Percentiles rank a stretch among this genome's conserved stretches.
Conservation (phyloP, 2,113 vertebrate genomes). For the Lepisosteus osseus region DNA sequence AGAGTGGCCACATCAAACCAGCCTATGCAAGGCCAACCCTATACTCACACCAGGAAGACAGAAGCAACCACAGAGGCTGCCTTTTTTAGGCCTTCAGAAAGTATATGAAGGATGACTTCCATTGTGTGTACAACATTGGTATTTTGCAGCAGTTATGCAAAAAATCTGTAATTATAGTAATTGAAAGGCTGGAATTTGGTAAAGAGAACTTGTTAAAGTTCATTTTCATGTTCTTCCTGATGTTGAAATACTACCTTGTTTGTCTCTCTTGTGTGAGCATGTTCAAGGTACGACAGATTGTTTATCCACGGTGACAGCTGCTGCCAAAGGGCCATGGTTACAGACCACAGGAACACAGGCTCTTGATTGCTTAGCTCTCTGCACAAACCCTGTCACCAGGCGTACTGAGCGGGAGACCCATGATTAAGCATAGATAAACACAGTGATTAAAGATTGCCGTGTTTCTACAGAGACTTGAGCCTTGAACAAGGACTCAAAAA, state of each 20-base stretch:
- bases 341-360: too few species aligned
- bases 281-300: conserved; percentile 1
- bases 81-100: too few species aligned
- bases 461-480: conserved; percentile 30
- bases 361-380: too few species aligned
- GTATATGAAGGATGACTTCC: conserved; percentile 21
- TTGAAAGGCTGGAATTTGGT: conserved; percentile 49
- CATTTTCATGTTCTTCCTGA: conserved; percentile 18
- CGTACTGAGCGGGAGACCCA: conserved; percentile 31
- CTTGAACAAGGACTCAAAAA: conserved; percentile 31
- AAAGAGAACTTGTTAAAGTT: conserved; percentile 33
- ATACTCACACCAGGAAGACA: too few species aligned
- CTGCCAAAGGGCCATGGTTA: too few species aligned
- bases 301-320: too few species aligned
- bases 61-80: too few species aligned
- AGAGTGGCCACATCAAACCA: too few species aligned
- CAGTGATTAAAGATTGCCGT: conserved; percentile 42
- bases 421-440: conserved; percentile 52
- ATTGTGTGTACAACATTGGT: conserved; percentile 40
- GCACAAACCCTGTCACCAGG: conserved; percentile 29
- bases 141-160: conserved; percentile 34
- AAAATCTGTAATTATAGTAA: conserved; percentile 52
- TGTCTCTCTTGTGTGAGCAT: conserved; percentile 17
- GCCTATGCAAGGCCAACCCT: too few species aligned
- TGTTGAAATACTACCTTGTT: not conserved